These are phyloP conservation scores for Trachelipus rathkii DNA, from an alignment of 1,140 invertebrate species.

Conservation along the genomic window DNA sequence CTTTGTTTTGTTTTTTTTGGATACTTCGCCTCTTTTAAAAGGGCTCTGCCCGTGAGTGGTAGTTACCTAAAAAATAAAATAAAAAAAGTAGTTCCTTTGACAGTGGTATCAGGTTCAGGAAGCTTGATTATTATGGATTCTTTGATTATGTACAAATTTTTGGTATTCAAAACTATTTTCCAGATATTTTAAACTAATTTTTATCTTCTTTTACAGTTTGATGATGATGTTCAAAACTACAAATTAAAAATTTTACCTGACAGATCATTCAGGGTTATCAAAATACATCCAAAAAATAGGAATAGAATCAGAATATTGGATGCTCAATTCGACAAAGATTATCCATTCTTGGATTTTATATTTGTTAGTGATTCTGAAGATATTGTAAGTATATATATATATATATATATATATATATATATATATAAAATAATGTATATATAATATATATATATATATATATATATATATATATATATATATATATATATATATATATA, in stretches of 20 bases:
- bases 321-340: neutral
- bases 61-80: too few species aligned
- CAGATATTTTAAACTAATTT: too few species aligned
- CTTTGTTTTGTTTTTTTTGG: too few species aligned
- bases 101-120: too few species aligned
- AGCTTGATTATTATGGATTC: too few species aligned
- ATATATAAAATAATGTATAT: neutral
- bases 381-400: neutral
- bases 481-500: constrained; percentile 3
- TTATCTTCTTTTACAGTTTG: too few species aligned
- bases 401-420: neutral
- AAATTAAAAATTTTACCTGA: neutral
- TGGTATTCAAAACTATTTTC: too few species aligned
- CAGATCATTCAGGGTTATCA: neutral
- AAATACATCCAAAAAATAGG: neutral
- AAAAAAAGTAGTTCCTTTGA: too few species aligned
- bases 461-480: neutral
- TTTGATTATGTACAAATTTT: too few species aligned
- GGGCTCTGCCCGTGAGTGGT: too few species aligned
- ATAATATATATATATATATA: neutral
- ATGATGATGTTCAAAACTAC: neutral
- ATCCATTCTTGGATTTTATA: neutral
- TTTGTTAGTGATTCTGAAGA: neutral
- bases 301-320: neutral
- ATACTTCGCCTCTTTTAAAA: too few species aligned